These are phyloP conservation scores for Drosophila paramelanica DNA, from an alignment of 2,888 invertebrate species.

Conservation along the genomic window DNA sequence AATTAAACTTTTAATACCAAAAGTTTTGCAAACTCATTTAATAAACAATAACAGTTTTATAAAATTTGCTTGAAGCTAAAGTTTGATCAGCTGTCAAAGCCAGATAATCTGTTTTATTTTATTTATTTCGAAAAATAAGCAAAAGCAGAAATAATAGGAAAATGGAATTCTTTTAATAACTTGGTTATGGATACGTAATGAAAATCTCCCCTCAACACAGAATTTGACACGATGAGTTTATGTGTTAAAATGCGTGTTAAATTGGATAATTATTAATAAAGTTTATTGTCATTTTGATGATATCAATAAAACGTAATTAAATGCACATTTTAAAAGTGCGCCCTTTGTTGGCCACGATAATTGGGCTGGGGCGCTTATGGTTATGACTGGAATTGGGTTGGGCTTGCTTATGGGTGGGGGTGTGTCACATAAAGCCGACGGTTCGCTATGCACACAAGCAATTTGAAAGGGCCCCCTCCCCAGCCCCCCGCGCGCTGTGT, in stretches of 20 bases:
- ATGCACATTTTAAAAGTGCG: slow-evolving; percentile 32
- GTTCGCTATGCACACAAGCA: slow-evolving; percentile 29
- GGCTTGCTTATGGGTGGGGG: slow-evolving; percentile 2
- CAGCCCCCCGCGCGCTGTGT: not conserved
- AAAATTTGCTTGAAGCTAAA: no score
- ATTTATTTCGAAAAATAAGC: no score
- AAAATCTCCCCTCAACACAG: not conserved
- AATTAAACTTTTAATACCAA: no score
- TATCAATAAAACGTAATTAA: slow-evolving; percentile 58
- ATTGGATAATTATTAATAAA: slow-evolving; percentile 54
- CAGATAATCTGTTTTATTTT: no score
- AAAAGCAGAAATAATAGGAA: not conserved
- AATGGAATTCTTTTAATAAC: no score
- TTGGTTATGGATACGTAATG: not conserved
- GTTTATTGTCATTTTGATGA: slow-evolving; percentile 51
- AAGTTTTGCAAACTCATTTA: no score
- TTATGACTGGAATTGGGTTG: not conserved
- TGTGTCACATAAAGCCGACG: slow-evolving; percentile 24
- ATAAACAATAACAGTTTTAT: no score
- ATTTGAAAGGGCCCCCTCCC: slow-evolving; percentile 18
- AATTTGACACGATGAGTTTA: not conserved
- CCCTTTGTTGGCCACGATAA: slow-evolving; percentile 1
- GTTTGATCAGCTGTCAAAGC: no score
- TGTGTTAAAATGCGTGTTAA: slow-evolving; percentile 16
- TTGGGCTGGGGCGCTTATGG: not conserved